phyloP scores from a whole-genome alignment of 2,113 vertebrate genomes.

The Gallinago undulata region DNA sequence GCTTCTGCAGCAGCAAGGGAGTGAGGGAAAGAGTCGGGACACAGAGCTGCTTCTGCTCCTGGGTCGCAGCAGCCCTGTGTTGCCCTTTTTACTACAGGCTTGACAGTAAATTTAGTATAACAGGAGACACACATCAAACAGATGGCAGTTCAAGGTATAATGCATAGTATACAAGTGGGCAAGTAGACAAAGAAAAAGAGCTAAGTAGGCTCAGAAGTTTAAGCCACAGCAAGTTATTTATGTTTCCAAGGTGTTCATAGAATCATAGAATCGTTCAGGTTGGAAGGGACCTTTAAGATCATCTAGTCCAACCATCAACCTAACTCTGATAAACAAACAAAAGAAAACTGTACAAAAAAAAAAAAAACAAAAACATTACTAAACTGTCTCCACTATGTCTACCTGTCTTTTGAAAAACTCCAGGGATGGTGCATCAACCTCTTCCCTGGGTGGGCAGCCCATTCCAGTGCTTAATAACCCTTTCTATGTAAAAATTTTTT shows the following conservation, averaged over 20 bases:
- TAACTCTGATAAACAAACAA: too few relatives aligned
- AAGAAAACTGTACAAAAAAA: too few relatives aligned
- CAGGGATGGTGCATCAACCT: too few relatives aligned
- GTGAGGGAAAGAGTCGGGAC: background rate
- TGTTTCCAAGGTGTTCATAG: background rate
- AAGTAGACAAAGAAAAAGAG: background rate
- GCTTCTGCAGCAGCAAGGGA: background rate
- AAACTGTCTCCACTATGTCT: too few relatives aligned
- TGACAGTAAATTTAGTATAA: background rate
- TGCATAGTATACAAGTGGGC: background rate
- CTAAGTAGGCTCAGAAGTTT: background rate
- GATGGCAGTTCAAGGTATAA: background rate
- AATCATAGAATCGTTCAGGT: too few relatives aligned
- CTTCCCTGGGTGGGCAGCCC: too few relatives aligned
- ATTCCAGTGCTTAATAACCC: too few relatives aligned
- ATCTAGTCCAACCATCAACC: too few relatives aligned
- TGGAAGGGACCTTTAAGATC: too few relatives aligned
- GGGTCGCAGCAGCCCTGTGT: background rate
- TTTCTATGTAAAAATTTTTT: too few relatives aligned
- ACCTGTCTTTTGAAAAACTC: too few relatives aligned
- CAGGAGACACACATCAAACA: background rate
- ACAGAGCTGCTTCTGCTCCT: background rate
- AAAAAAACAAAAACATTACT: too few relatives aligned
- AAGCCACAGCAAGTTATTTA: background rate
- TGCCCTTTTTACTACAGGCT: background rate